phyloP scores from a whole-genome alignment of 2,888 invertebrate species.

The Aspidiotus destructor region DNA sequence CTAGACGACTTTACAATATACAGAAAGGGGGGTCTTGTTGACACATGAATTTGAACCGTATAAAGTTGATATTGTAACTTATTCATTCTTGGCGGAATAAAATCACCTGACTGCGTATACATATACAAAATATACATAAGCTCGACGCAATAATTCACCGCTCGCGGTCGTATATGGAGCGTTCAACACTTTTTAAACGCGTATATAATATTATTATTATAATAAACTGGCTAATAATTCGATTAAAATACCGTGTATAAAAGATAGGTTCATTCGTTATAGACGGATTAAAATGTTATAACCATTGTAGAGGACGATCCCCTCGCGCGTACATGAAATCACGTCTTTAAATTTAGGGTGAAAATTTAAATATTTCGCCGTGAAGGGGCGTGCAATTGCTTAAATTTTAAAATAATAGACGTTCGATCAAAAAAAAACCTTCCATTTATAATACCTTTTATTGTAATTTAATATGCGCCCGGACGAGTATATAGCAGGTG shows the following conservation, averaged over 20 bases:
- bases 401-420: constrained; percentile 32
- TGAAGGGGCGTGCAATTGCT: constrained; percentile 23
- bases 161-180: no score
- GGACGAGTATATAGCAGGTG: constrained; percentile 5
- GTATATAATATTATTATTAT: neutral
- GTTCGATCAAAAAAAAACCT: constrained; percentile 10
- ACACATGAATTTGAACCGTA: no score
- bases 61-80: no score
- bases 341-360: constrained; percentile 26
- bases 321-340: constrained; percentile 1
- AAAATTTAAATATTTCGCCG: constrained; percentile 20
- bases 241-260: constrained; percentile 11
- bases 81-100: no score
- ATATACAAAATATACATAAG: no score
- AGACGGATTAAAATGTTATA: constrained; percentile 9
- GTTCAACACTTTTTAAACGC: neutral
- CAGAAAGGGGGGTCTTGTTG: no score
- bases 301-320: neutral
- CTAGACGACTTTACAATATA: no score
- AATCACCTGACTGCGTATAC: no score
- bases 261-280: neutral
- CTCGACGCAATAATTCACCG: no score
- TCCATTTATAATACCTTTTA: constrained; percentile 11
- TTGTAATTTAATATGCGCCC: constrained; percentile 29
- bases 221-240: constrained; percentile 2